Base-by-base conservation (phyloP, 2,113 vertebrate genomes). In the Ictalurus furcatus region DNA sequence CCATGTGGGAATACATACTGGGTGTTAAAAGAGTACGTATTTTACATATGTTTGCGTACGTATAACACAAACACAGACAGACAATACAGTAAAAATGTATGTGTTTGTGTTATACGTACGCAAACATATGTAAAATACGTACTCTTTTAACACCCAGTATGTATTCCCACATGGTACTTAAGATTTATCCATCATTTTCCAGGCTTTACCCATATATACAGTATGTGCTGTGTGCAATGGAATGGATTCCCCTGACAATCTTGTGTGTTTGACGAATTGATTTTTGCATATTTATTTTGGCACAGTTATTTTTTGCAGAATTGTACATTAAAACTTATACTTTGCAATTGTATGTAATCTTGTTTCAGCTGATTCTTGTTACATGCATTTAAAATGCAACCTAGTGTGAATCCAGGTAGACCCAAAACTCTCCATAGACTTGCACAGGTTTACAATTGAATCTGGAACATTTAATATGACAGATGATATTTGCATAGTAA, bases 201-300 rank as follows among this genome's bases (percentile, higher is more conserved):
- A 25, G 30, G 40, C 34, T 84, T 88, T 65, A 59, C 69, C 40
- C 54, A 52, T 76, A 48, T 34, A 25, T 52, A 52, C 48, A 52
- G 9, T 61, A 74, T 76, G 65, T 71, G 12, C 78, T 28, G 48
- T 61, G 54, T 73, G 69, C 34, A 48, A 40, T 67, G 83, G 83
- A 85, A 89, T 56, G 21, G 58, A 85, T 78, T 88, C 40, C 58
- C 40, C 11, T 63, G 80, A 85, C 17, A 30, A 48, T 84, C 44
- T 65, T 59, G 69, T 28, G 28, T 76, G 61, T 44, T 84, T 63
- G 69, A 88, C 85, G 23, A 78, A 78, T 88, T 78, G 23, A 11
- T 67, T n/a, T n/a, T 12, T n/a, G 63, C 7, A 48, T 52, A 52
- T 52, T 11, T 52, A 52, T 52, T 52, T 52, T 52, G 0, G 8